These are phyloP conservation scores for Uromys caudimaculatus DNA, from an alignment of 2,797 vertebrate genomes.

Conservation along the genomic window DNA sequence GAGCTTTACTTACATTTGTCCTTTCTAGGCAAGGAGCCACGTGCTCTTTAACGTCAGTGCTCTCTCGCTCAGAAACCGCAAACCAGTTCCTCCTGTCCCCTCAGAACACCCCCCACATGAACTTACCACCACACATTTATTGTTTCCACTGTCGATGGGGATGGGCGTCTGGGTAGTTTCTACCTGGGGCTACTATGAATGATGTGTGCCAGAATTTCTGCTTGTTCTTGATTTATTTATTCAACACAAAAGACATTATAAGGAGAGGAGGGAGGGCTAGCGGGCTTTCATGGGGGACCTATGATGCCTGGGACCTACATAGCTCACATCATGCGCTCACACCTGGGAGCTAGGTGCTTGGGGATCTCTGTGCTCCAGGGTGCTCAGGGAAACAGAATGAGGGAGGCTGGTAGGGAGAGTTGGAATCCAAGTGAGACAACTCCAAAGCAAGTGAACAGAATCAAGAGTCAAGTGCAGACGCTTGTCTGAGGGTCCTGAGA, in stretches of 20 bases:
- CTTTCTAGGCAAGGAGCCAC: neutral
- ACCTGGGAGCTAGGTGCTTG: neutral
- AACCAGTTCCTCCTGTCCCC: no score
- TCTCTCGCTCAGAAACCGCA: neutral
- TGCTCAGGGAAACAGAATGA: neutral
- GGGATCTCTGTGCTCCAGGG: neutral
- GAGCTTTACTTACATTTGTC: neutral
- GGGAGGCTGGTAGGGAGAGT: neutral
- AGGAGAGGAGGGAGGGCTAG: neutral
- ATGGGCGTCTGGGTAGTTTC: neutral
- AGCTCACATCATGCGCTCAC: fast-evolving
- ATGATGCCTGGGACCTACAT: fast-evolving
- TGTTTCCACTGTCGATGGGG: neutral
- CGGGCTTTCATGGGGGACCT: neutral
- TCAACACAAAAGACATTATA: neutral
- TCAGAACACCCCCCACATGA: fast-evolving
- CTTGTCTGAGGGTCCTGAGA: neutral
- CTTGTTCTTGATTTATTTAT: neutral
- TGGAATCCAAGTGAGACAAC: neutral
- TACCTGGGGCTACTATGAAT: fast-evolving
- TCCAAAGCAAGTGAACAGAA: neutral
- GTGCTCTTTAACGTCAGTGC: neutral
- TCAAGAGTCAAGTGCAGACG: neutral
- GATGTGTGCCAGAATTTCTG: neutral
- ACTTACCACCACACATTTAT: fast-evolving